phyloP scores from a whole-genome alignment of 2,888 invertebrate species.

The Hirtodrosophila trivittata region DNA sequence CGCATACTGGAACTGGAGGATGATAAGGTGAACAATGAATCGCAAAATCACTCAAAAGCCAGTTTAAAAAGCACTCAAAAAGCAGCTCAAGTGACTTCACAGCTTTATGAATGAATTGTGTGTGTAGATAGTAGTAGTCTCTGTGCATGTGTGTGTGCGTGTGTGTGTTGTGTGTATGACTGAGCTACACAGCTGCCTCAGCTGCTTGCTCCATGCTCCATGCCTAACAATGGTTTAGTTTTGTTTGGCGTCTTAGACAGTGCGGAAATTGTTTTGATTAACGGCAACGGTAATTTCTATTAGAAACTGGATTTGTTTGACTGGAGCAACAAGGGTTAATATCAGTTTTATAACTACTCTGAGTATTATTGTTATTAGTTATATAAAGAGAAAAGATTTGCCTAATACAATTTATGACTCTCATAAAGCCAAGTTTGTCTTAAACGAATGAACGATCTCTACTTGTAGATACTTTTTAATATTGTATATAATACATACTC shows the following conservation, averaged over 20 bases:
- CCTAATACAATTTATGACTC: too few species aligned
- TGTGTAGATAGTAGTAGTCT: background rate
- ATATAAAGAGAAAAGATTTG: too few species aligned
- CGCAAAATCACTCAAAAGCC: slow-evolving; percentile 45
- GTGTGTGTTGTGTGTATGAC: slow-evolving; percentile 13
- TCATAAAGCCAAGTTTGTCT: too few species aligned
- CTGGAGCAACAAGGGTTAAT: slow-evolving; percentile 53
- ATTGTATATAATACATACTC: too few species aligned
- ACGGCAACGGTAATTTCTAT: slow-evolving; percentile 57
- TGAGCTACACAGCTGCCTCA: slow-evolving; percentile 37
- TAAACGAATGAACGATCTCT: too few species aligned
- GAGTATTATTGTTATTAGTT: slow-evolving; percentile 22
- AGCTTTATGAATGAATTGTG: slow-evolving; percentile 73
- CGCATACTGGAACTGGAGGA: slow-evolving; percentile 91
- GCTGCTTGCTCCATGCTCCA: slow-evolving; percentile 45
- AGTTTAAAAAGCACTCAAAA: slow-evolving; percentile 44
- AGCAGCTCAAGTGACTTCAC: slow-evolving; percentile 35
- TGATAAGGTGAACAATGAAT: slow-evolving; percentile 83
- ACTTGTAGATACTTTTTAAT: too few species aligned
- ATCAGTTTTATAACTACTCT: slow-evolving; percentile 38
- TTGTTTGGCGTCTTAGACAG: slow-evolving; percentile 68
- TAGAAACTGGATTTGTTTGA: slow-evolving; percentile 51
- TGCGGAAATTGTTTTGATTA: slow-evolving; percentile 72
- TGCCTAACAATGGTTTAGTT: slow-evolving; percentile 65
- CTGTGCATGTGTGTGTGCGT: slow-evolving; percentile 11